Evolutionary conservation across 2,888 invertebrate species (phyloP).

Genomic region (Terebella lapidaria): DNA sequence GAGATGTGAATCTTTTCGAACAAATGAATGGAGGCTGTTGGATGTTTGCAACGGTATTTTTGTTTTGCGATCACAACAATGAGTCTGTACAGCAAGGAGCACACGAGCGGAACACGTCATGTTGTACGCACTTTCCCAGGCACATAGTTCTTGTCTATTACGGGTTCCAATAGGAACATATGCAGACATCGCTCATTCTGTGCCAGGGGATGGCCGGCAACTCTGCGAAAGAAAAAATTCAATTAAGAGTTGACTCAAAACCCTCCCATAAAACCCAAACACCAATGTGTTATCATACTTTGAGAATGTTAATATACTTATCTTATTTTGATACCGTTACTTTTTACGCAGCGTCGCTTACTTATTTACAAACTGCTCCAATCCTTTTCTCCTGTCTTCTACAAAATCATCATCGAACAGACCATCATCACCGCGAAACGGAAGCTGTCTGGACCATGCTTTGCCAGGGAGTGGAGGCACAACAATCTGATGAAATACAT

Average conservation of each 20-base stretch:
- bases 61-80: no score
- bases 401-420: conserved; percentile 99
- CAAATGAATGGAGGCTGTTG: no score
- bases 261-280: no score
- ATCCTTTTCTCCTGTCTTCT: conserved; percentile 92
- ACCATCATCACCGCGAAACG: conserved; percentile 97
- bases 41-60: no score
- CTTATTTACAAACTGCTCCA: conserved; percentile 96
- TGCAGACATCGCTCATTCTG: conserved; percentile 98
- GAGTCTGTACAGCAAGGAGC: no score
- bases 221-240: conserved; percentile 58
- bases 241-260: no score
- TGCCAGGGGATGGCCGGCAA: conserved; percentile 96
- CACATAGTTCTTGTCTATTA: conserved; percentile 98
- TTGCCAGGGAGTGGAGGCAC: conserved; percentile 97
- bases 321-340: no score
- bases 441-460: conserved; percentile 96
- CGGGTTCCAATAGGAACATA: conserved; percentile 96
- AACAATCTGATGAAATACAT: conserved; percentile 71
- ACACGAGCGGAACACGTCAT: no score
- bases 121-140: conserved; percentile 82
- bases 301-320: no score
- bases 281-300: no score
- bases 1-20: no score
- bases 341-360: no score